Evolutionary conservation across 2,888 invertebrate genomes (phyloP), one percentile per base, ranked within the genome.

Genomic region (Heliconius cydno): DNA sequence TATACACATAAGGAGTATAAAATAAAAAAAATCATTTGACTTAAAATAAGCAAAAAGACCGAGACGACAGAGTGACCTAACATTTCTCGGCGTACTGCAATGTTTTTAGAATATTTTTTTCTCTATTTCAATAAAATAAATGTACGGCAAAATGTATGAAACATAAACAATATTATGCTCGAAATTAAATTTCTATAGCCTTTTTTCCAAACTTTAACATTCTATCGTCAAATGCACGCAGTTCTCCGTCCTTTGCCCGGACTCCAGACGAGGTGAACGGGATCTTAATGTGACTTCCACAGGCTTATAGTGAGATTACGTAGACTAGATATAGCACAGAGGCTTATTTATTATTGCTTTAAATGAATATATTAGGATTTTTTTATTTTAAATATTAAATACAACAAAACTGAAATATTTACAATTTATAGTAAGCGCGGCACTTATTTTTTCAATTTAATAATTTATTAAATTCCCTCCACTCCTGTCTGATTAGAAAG

Each of bases 221-320:
- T 73, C 15, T n/a, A 38, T 73, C n/a, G 60, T 34, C 15, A 30
- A 72, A 12, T 57, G 73, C 73, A 60, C 73, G 3, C 72, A 57
- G 72, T 57, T 73, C 73, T 60, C n/a, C 63, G 65, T 28, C 86
- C 80, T 73, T 73, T 83, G 83, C 28, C 82, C 84, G 82, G 84
- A 81, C 78, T 82, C 77, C 77, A 80, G 82, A 81, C 81, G 83
- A 85, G 78, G 74, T 79, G 78, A 79, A 74, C 74, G 74, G 30
- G 30, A 68, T 66, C 41, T 72, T 79, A 41, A 75, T 68, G 78
- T 79, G 74, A 79, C 78, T 79, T 79, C 74, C 78, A 74, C 60
- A 34, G 46, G 66, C 25, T 25, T 28, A 46, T 22, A 13, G 57
- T 41, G 9, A 28, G 65, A 65, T 65, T 30, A 70, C 70, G 25